Evolutionary conservation across 2,113 vertebrate species (phyloP).

Genomic region (Anguilla rostrata): DNA sequence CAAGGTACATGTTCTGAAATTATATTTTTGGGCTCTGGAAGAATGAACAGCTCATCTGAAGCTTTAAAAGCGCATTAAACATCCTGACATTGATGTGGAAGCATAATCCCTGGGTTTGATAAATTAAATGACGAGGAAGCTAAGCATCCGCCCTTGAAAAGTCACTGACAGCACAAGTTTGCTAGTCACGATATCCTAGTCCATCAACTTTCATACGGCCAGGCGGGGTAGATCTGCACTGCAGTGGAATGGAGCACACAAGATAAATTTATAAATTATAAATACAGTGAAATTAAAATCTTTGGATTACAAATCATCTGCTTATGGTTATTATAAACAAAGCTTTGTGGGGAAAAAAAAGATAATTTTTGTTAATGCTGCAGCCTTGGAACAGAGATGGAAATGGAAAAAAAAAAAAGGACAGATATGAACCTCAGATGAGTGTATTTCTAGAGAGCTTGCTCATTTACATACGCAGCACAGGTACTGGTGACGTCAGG

Average conservation of each 20-base stretch:
- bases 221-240: background rate
- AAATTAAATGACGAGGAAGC: background rate
- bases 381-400: background rate
- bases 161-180: background rate
- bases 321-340: background rate
- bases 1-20: background rate
- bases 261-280: background rate
- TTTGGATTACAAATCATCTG: background rate
- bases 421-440: background rate
- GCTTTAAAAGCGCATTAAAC: background rate
- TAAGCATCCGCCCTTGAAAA: background rate
- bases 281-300: background rate
- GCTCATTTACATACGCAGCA: background rate
- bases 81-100: slow-evolving; percentile 3
- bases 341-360: background rate
- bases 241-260: background rate
- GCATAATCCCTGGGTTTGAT: background rate
- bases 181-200: background rate
- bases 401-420: background rate
- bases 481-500: too few species aligned
- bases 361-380: background rate
- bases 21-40: background rate
- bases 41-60: background rate
- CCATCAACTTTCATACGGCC: background rate
- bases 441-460: background rate